phyloP scores from a whole-genome alignment of 2,888 invertebrate genomes.

The Microctonus brassicae region DNA sequence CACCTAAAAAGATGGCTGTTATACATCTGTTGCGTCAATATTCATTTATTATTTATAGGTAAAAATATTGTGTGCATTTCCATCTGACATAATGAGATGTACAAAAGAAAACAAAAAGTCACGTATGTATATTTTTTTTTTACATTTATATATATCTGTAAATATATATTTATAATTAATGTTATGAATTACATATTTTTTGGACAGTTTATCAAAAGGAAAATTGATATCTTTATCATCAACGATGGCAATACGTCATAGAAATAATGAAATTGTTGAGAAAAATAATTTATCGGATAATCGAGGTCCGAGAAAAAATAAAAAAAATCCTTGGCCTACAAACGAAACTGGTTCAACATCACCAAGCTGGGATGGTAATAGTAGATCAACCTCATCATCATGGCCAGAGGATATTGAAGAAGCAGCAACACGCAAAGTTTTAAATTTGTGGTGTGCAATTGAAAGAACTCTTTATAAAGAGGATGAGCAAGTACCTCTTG shows the following conservation, averaged over 20 bases:
- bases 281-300: constrained; percentile 25
- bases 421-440: constrained; percentile 54
- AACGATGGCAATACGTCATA: constrained; percentile 42
- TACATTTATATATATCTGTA: neutral
- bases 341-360: constrained; percentile 46
- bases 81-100: constrained; percentile 41
- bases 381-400: constrained; percentile 51
- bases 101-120: constrained; percentile 36
- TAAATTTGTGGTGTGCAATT: constrained; percentile 59
- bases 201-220: neutral
- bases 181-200: neutral
- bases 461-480: constrained; percentile 61
- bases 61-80: neutral
- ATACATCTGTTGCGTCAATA: constrained; percentile 27
- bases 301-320: constrained; percentile 38
- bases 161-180: neutral
- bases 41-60: constrained; percentile 2
- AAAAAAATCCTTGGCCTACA: constrained; percentile 40
- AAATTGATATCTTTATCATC: neutral
- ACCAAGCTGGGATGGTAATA: constrained; percentile 49
- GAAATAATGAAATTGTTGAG: constrained; percentile 34
- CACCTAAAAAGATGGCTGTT: neutral
- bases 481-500: constrained; percentile 47
- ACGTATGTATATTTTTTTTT: constrained; percentile 19
- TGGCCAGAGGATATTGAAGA: constrained; percentile 62